Evolutionary conservation across 2,113 vertebrate genomes (phyloP).

Genomic region (Corvus hawaiiensis): DNA sequence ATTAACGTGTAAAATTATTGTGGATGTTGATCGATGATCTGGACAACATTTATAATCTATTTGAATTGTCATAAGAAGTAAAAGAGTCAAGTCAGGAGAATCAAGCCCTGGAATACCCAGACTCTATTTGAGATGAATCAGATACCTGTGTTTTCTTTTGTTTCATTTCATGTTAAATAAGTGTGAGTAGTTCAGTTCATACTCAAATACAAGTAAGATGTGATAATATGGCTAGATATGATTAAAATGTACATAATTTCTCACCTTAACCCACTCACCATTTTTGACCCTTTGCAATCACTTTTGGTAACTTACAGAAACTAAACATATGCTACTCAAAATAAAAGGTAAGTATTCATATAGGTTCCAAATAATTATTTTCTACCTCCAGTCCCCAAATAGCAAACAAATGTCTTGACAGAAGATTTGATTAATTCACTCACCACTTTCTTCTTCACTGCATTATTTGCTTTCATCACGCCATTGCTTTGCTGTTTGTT

Average conservation of each 20-base stretch:
- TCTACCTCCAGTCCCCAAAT: background rate
- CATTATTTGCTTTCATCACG: background rate
- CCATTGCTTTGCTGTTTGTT: background rate
- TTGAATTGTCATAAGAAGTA: background rate
- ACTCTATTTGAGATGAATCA: background rate
- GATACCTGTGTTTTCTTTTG: background rate
- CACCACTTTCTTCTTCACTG: slow-evolving; percentile 42
- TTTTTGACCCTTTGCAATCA: background rate
- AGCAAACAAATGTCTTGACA: background rate
- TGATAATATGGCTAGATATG: background rate
- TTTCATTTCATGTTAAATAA: background rate
- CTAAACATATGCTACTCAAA: background rate
- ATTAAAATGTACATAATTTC: background rate
- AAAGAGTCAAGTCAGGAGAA: background rate
- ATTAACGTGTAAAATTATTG: background rate
- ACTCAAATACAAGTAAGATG: background rate
- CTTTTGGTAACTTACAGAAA: background rate
- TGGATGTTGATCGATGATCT: fast-evolving
- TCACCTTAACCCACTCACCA: background rate
- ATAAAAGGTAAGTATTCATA: background rate
- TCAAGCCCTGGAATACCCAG: background rate
- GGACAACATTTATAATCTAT: background rate
- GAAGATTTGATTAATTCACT: slow-evolving; percentile 12
- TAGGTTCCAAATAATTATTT: background rate
- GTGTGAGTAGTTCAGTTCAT: background rate